Conservation (phyloP, 37 sponge, comb jelly and placozoan species). For the Hexactinellida sp. region DNA sequence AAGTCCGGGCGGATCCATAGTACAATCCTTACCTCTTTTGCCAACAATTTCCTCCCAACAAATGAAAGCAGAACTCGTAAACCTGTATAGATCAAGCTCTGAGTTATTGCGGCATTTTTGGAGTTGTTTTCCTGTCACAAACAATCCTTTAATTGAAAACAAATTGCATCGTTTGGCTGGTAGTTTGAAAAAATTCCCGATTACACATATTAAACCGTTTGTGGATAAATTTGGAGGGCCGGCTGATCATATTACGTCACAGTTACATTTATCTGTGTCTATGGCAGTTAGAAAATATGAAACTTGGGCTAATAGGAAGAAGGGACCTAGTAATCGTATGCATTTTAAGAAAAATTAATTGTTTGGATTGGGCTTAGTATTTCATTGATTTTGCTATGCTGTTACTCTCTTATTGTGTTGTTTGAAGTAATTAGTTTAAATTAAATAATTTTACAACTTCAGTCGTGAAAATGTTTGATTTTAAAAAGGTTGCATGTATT, state of each 20-base stretch:
- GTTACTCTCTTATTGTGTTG: background rate
- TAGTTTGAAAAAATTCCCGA: background rate
- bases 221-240: background rate
- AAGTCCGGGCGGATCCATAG: background rate
- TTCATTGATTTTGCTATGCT: background rate
- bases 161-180: background rate
- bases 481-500: no score
- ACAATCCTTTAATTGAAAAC: background rate
- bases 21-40: background rate
- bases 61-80: background rate
- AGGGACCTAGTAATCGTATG: background rate
- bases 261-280: background rate
- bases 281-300: background rate
- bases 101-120: background rate
- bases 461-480: no score
- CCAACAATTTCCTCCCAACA: background rate
- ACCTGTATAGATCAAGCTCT: background rate
- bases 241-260: background rate
- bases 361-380: no score
- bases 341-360: background rate
- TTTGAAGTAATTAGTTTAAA: background rate
- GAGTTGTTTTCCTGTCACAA: slow-evolving; percentile 3
- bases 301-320: background rate
- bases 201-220: background rate
- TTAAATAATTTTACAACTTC: no score